Evolutionary conservation across 1,140 invertebrate genomes (phyloP), one percentile per base, ranked within the genome.

Genomic region (Hyposmocoma kahamanoa): DNA sequence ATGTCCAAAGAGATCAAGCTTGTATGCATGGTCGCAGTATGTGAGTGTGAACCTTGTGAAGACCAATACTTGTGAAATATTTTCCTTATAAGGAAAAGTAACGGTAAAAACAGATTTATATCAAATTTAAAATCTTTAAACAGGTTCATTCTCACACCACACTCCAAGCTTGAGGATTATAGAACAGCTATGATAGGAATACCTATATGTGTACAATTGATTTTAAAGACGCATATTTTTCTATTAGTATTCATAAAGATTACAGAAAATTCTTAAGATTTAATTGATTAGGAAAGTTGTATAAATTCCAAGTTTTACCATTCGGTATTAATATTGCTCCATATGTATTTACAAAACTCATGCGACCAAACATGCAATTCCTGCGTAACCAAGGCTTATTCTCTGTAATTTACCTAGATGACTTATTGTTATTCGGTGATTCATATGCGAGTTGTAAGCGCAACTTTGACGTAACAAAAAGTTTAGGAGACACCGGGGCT

Each of bases 51-150:
- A 42, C 44, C 38, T 22, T 22, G 24, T 32, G 38, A 47, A 9
- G 50, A 38, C 19, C 50, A 53, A 47, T 53, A 47, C 22, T 17
- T 41, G n/a, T 41, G 15, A n/a, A 41, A n/a, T 20, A 41, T 41
- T 18, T 41, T 41, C 17, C 38, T 41, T 18, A 19, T 41, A 3
- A 41, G 20, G 5, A 41, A 41, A 19, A 41, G 18, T 20, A 41
- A 41, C 20, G 38, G 38, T 20, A 15, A 20, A 20, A 41, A 41
- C 20, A 41, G 38, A 20, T 41, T 41, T 41, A 41, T 41, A 19
- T 20, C 20, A 41, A 41, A 41, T 41, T 19, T 41, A 17, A 41
- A 41, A 41, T n/a, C 8, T 10, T 15, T 34, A n/a, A 34, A 34
- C 15, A 34, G 3, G 13, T 34, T n/a, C n/a, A 34, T 34, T n/a